Percentiles rank a stretch among this genome's conserved stretches.
Evolutionary conservation across 2,797 vertebrate genomes (phyloP).

Genomic region (Chelon auratus): DNA sequence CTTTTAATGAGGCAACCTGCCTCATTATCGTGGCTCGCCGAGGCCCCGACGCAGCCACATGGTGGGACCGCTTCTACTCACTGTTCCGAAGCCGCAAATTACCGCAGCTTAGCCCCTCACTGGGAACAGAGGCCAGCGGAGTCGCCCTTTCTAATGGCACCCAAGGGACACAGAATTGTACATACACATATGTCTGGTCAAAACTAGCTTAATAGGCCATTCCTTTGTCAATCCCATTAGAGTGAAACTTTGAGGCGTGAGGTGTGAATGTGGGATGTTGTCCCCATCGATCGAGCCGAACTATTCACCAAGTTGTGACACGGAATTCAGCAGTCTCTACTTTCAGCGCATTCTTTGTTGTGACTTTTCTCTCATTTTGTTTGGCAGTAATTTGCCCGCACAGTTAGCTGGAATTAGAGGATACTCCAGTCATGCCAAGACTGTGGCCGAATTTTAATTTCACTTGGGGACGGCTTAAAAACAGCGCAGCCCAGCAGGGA

Average conservation of each 20-base stretch:
- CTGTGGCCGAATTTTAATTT: constrained; percentile 47
- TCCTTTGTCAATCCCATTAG: constrained; percentile 54
- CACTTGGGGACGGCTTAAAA: constrained; percentile 58
- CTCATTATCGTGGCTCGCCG: constrained; percentile 74
- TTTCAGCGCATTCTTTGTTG: constrained; percentile 41
- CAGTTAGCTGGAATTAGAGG: constrained; percentile 45
- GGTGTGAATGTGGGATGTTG: constrained; percentile 27
- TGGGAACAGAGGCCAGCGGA: constrained; percentile 58
- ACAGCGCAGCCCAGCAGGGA: constrained; percentile 43
- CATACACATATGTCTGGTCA: constrained; percentile 53
- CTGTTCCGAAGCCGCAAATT: constrained; percentile 73
- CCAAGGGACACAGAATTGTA: constrained; percentile 56
- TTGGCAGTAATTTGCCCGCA: constrained; percentile 52
- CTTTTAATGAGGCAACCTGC: constrained; percentile 80
- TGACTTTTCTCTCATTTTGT: constrained; percentile 53
- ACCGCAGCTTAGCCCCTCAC: constrained; percentile 76
- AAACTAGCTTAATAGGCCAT: constrained; percentile 48
- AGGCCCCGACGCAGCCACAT: constrained; percentile 66
- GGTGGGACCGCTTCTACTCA: constrained; percentile 62
- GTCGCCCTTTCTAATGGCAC: constrained; percentile 71
- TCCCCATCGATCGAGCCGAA: constrained; percentile 16
- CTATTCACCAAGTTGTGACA: constrained; percentile 27
- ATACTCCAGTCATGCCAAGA: constrained; percentile 36
- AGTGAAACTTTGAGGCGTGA: constrained; percentile 42
- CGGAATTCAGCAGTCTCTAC: constrained; percentile 8